Evolutionary conservation across 2,888 invertebrate species (phyloP), one percentile per base, ranked within the genome.

Genomic region (Masnerella sp.): DNA sequence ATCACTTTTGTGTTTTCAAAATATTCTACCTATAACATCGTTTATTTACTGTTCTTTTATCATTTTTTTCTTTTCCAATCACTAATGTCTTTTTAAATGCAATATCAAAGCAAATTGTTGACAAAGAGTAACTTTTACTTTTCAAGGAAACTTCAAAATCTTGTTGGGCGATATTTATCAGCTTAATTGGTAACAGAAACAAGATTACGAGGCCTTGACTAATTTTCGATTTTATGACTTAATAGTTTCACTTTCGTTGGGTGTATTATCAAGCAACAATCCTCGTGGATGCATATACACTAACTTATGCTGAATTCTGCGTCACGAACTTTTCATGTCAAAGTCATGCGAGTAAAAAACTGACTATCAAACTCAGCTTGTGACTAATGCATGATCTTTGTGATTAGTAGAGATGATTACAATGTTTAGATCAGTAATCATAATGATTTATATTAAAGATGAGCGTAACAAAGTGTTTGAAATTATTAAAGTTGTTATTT

Each of bases 61-160:
- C n/a, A n/a, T n/a, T n/a, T n/a, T n/a, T n/a, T n/a, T n/a, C n/a
- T n/a, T n/a, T n/a, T n/a, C n/a, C n/a, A n/a, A n/a, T n/a, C n/a
- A n/a, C n/a, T n/a, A n/a, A n/a, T n/a, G n/a, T n/a, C n/a, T n/a
- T n/a, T n/a, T n/a, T n/a, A n/a, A n/a, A n/a, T n/a, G n/a, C n/a
- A n/a, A n/a, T n/a, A n/a, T n/a, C n/a, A n/a, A n/a, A n/a, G n/a
- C n/a, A n/a, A n/a, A n/a, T n/a, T n/a, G 7, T 2, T 42, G 9
- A 5, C 5, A 42, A 42, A 42, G 11, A 20, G 9, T 40, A 5
- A 51, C 51, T 51, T 51, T 51, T 51, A 51, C 51, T 51, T 51
- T 20, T 40, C 40, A 54, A 54, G 40, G 54, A 54, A 54, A 40
- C 28, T 8, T 40, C 34, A 54, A 54, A 54, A 40, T 28, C 54